A percentile compares a stretch with the other conserved stretches of the same genome.
phyloP scores from a whole-genome alignment of 2,797 vertebrate genomes.

The Neosilurus hyrtlii region DNA sequence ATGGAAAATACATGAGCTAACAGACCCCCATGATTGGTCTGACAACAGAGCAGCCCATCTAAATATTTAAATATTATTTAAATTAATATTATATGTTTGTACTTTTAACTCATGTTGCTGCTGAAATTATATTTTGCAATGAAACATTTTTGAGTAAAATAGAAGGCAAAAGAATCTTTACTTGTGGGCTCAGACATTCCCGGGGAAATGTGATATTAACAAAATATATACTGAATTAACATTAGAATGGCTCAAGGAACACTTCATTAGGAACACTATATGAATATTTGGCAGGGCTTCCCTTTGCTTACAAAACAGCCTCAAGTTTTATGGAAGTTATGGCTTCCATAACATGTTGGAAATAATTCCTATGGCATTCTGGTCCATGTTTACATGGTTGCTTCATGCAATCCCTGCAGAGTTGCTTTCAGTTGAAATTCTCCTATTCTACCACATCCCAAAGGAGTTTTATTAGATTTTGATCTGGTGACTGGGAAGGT shows the following conservation, averaged over 20 bases:
- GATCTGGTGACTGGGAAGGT: background rate
- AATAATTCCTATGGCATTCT: background rate
- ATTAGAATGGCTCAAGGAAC: background rate
- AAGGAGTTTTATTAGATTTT: background rate
- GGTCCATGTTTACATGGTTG: background rate
- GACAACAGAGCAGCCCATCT: background rate
- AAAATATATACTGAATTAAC: background rate
- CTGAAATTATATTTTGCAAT: background rate
- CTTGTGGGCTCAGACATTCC: background rate
- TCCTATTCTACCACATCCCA: background rate
- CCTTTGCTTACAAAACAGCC: background rate
- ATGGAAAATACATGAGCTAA: background rate
- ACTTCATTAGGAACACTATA: background rate
- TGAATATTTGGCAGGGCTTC: background rate
- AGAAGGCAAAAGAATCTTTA: background rate
- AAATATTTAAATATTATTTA: background rate
- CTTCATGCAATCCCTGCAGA: background rate
- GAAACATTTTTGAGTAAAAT: background rate
- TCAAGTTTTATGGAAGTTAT: background rate
- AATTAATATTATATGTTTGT: too few species aligned
- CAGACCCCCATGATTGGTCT: background rate
- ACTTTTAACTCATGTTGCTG: background rate
- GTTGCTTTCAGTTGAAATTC: background rate
- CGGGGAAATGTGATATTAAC: background rate
- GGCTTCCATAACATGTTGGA: background rate